Evolutionary conservation across 2,797 vertebrate genomes (phyloP), one percentile per base, ranked within the genome.

Genomic region (Danio jaintianensis): DNA sequence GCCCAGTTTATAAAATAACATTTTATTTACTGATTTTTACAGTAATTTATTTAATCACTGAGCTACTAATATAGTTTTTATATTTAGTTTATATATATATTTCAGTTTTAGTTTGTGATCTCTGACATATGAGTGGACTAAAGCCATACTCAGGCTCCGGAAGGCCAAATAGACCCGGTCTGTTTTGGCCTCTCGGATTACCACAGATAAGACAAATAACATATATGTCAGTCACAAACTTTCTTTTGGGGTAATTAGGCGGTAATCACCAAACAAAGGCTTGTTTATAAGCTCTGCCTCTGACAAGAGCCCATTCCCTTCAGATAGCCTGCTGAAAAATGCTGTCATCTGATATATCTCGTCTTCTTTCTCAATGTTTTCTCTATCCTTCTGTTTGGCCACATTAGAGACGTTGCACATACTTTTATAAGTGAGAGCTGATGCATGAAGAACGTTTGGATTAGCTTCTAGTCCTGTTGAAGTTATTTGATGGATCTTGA

Each of bases 161-260:
- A 13, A 52, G 48, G 10, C 48, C 10, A 52, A 13, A 10, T 52
- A 13, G 9, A 52, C 77, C 86, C 83, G 77, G 84, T 87, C 87
- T 91, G 79, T 88, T 47, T n/a, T 80, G 86, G 86, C 88, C 79
- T 87, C 82, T 95, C 93, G 75, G 92, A 94, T 95, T 94, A 94
- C 94, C 84, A 61, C 85, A 91, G 94, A 94, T 95, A 94, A 94
- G 89, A 87, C 86, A 92, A 93, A 94, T 94, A 93, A 93, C 93
- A 92, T 91, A 91, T 90, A 88, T 93, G 94, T 94, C 94, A 94
- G 86, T 95, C 93, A 94, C 79, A 90, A 89, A 84, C 88, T 88
- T 89, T 92, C 90, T 84, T 82, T 70, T 86, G 85, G 72, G 72
- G 87, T 93, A 93, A 94, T 95, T 94, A 94, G 90, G 88, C 88